Conservation (phyloP, 2,113 vertebrate genomes). For the Gymnocephalus cernua region DNA sequence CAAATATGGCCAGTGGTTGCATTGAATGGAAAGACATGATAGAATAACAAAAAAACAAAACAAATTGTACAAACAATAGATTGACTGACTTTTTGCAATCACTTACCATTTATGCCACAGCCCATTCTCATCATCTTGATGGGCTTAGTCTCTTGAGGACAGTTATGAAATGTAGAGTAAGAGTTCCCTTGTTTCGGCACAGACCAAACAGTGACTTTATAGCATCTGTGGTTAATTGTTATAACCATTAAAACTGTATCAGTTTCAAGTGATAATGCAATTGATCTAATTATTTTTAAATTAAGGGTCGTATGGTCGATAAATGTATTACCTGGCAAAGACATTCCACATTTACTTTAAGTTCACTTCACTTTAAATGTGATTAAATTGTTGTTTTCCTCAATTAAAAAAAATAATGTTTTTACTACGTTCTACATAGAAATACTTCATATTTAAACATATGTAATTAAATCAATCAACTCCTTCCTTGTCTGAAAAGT, state of each 20-base stretch:
- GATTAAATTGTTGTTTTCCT: neutral
- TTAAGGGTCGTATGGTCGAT: neutral
- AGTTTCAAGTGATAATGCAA: neutral
- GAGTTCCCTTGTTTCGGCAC: neutral
- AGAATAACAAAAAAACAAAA: conserved; percentile 44
- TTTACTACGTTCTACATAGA: neutral
- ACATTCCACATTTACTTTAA: neutral
- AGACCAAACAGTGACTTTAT: neutral
- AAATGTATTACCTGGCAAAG: neutral
- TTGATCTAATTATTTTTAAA: neutral
- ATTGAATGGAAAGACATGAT: conserved; percentile 34
- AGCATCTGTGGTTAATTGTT: neutral
- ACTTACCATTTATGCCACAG: conserved; percentile 40
- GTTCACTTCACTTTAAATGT: neutral
- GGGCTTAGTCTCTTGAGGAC: conserved; percentile 53
- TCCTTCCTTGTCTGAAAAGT: neutral
- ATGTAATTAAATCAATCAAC: neutral
- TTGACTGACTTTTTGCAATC: conserved; percentile 55
- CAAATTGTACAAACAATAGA: conserved; percentile 14
- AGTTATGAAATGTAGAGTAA: conserved; percentile 8
- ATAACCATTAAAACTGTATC: neutral
- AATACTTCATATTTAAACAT: neutral
- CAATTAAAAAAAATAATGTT: neutral
- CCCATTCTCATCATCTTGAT: conserved; percentile 37
- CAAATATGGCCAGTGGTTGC: conserved; percentile 45